phyloP scores from a whole-genome alignment of 2,888 invertebrate genomes.

The Rhamphomyia laevipes region DNA sequence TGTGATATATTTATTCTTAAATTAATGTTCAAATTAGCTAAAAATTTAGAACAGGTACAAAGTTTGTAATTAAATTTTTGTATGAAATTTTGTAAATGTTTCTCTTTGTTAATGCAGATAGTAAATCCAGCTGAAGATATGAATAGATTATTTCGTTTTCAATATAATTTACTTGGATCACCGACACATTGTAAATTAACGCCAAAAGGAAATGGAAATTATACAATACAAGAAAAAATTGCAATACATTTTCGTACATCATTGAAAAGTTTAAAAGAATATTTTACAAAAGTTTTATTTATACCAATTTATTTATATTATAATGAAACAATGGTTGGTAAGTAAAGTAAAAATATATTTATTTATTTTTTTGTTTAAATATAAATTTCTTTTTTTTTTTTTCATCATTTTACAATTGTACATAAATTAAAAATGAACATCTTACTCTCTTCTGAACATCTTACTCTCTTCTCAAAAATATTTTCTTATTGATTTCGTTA shows the following conservation, averaged over 20 bases:
- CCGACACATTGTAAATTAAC: slow-evolving; percentile 24
- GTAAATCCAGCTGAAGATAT: slow-evolving; percentile 16
- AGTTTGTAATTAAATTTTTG: not conserved
- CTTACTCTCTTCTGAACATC: too few species aligned
- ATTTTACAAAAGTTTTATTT: slow-evolving; percentile 37
- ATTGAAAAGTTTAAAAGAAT: slow-evolving; percentile 32
- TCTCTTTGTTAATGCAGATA: slow-evolving; percentile 12
- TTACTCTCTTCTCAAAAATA: too few species aligned
- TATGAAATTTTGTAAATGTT: not conserved
- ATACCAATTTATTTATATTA: slow-evolving; percentile 37
- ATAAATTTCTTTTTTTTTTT: too few species aligned
- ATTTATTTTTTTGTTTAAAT: not conserved
- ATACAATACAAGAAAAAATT: slow-evolving; percentile 38
- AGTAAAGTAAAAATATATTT: not conserved
- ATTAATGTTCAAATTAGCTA: slow-evolving; percentile 25
- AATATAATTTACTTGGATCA: slow-evolving; percentile 30
- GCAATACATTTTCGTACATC: slow-evolving; percentile 40
- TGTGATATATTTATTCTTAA: slow-evolving; percentile 30
- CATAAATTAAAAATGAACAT: slow-evolving; percentile 1
- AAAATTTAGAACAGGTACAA: slow-evolving; percentile 19
- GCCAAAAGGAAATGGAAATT: slow-evolving; percentile 26
- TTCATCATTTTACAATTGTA: slow-evolving; percentile 10
- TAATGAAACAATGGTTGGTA: slow-evolving; percentile 32
- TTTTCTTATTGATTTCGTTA: too few species aligned
- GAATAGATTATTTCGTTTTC: slow-evolving; percentile 15